Base-by-base conservation (phyloP, 1,140 invertebrate species). In the Panulirus ornatus region DNA sequence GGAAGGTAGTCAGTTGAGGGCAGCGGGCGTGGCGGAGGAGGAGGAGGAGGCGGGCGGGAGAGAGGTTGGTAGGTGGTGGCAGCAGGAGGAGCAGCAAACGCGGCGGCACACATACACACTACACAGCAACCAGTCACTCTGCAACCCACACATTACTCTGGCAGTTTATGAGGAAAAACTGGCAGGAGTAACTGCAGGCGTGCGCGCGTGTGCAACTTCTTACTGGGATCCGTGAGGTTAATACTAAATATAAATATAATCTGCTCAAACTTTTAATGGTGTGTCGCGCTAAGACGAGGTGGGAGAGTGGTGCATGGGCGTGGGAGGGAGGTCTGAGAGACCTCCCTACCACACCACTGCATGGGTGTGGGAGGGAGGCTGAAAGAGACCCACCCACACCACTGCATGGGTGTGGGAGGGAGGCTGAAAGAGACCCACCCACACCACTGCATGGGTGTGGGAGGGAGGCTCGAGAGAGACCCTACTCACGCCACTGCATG, bases 231-330 rank as follows among this genome's bases (percentile, higher is more conserved):
- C 44, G 78, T 27, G 22, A 76, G 38, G 44, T 38, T 81, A 81
- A 81, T 81, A 81, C 47, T 0, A 36, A 51, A 36, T 34, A 58
- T 81, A 81, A 54, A 54, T 81, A 81, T 81, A 79, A 79, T 81
- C 44, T 81, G 78, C 14, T 5, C 11, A 54, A 81, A 81, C n/a
- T 81, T 81, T 81, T 81, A 81, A 81, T 81, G 78, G 78, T 58
- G 78, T 58, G 47, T 58, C 78, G n/a, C 47, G 14, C 16, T 34
- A 51, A 81, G 3, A 34, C 22, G 44, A 9, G 44, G 22, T 36
- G 47, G 44, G 9, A 44, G 73, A 3, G 73, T 16, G 30, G 73
- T 3, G 73, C 14, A 22, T 6, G 73, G 22, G 9, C 19, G 30
- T 9, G 78, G 8, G 78, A 54, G 78, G 34, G 34, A 34, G 76